Evolutionary conservation across 2,113 vertebrate genomes (phyloP), one percentile per base, ranked within the genome.

Genomic region (Bostrychus sinensis): DNA sequence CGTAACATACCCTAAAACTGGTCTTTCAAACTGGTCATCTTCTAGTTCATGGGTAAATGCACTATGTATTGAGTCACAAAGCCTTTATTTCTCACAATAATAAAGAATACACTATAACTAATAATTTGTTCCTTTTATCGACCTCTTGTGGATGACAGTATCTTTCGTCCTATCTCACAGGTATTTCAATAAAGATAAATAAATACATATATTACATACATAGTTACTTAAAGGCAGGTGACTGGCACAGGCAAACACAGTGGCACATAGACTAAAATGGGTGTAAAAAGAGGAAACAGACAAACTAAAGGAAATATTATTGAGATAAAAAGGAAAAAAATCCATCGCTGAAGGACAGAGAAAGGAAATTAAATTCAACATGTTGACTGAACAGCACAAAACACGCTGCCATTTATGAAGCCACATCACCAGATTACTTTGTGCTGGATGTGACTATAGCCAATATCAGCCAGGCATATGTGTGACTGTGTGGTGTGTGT

Each of bases 311-410:
- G 50, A 84, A 83, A 80, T 55, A 72, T 28, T 30, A 51, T 10
- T 38, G 42, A 48, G 61, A 63, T 51, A 28, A 50, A 56, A 66
- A 9, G 26, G 67, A 34, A 37, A 58, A 25, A 60, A 55, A 56
- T 37, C 32, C 22, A 50, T 14, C 10, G 61, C 55, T 74, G 78
- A 77, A 75, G 64, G 73, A 77, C 68, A 69, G 39, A 56, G 43
- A 77, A 42, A 83, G 72, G 80, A 77, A 86, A 89, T 87, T 66
- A 73, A 80, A 84, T 79, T 71, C 56, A 66, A 69, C 25, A 12
- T 61, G 70, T 77, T 78, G 79, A 77, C 75, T 77, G 66, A 62
- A 55, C 73, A 45, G 19, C 70, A 68, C 28, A 79, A 73, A 84
- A 79, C 8, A 66, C 42, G 69, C 62, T 45, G 48, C 55, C 62